Evolutionary conservation across 1,140 invertebrate genomes (phyloP).

Genomic region (Drosophila triauraria): DNA sequence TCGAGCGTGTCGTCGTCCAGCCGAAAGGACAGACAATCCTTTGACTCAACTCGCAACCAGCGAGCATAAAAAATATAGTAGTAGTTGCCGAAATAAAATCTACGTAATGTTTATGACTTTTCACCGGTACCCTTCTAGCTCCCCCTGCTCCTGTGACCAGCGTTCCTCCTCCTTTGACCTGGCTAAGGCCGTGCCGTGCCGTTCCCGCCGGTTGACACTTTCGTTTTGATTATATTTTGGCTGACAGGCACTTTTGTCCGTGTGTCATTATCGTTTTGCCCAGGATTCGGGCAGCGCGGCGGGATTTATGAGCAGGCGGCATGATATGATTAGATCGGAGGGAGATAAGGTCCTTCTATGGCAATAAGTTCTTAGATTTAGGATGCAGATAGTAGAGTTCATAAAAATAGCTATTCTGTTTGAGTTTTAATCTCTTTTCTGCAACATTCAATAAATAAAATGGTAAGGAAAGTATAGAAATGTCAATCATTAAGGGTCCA

Average conservation of each 20-base stretch:
- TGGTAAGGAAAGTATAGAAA: neutral
- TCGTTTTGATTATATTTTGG: slow-evolving; percentile 55
- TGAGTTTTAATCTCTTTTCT: neutral
- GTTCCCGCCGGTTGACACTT: slow-evolving; percentile 62
- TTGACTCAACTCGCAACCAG: slow-evolving; percentile 40
- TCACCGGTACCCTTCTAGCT: slow-evolving; percentile 52
- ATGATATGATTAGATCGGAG: slow-evolving; percentile 35
- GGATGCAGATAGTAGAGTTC: neutral
- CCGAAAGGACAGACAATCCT: slow-evolving; percentile 45
- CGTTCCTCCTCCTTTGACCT: slow-evolving; percentile 45
- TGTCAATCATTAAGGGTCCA: neutral
- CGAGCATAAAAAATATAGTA: slow-evolving; percentile 56
- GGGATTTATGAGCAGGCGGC: slow-evolving; percentile 65
- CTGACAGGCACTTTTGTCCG: slow-evolving; percentile 74
- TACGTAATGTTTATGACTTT: slow-evolving; percentile 78
- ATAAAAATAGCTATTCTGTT: neutral
- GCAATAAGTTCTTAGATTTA: slow-evolving; percentile 5
- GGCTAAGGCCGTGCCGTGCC: neutral
- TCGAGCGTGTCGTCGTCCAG: slow-evolving; percentile 36
- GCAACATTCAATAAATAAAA: neutral
- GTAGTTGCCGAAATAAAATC: slow-evolving; percentile 77
- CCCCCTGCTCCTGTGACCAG: neutral
- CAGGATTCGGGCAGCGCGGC: slow-evolving; percentile 21
- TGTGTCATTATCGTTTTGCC: slow-evolving; percentile 72
- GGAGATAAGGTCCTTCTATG: slow-evolving; percentile 24